phyloP scores from a whole-genome alignment of 1,140 invertebrate genomes.

The Trichogramma pretiosum region DNA sequence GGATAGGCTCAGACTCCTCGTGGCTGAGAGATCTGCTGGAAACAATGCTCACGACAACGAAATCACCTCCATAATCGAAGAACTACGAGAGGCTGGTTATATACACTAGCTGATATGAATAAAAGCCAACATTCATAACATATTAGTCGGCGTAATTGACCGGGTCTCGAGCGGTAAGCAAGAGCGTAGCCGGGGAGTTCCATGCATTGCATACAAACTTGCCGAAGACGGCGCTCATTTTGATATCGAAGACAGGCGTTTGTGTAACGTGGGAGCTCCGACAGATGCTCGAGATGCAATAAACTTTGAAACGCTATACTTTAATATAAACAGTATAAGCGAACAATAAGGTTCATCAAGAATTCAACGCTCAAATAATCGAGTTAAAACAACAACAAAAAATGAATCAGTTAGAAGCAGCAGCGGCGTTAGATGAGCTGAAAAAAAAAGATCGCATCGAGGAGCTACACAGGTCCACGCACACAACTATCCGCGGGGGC shows the following conservation, averaged over 20 bases:
- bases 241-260: not conserved
- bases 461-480: too few species aligned
- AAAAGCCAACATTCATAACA: too few species aligned
- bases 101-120: not conserved
- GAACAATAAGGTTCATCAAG: not conserved
- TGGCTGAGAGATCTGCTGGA: too few species aligned
- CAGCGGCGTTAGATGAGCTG: not conserved
- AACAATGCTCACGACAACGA: too few species aligned
- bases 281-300: not conserved
- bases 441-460: too few species aligned
- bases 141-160: not conserved
- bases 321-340: not conserved
- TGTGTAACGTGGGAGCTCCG: not conserved
- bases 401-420: not conserved
- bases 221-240: not conserved
- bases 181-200: not conserved
- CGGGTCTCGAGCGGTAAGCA: not conserved
- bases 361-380: not conserved
- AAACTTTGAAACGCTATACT: not conserved
- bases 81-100: not conserved
- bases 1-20: too few species aligned
- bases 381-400: not conserved
- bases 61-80: too few species aligned
- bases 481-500: too few species aligned
- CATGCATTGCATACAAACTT: not conserved